These are phyloP conservation scores for Trisateles emortualis DNA, from an alignment of 2,888 invertebrate species.

Conservation along the genomic window DNA sequence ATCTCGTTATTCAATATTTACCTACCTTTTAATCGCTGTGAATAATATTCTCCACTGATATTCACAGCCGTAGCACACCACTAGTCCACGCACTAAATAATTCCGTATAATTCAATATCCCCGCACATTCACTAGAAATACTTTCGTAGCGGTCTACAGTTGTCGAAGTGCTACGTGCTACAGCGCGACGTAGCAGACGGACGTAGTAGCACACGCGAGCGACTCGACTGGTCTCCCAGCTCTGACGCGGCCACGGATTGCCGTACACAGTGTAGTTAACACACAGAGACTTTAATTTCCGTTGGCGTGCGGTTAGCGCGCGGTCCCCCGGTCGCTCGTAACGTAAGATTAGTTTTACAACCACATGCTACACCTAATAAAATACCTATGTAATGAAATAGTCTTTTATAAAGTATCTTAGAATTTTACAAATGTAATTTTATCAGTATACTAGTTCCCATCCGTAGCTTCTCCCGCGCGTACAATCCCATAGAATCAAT, in stretches of 20 bases:
- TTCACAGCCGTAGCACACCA: conserved; percentile 54
- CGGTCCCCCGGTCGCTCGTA: conserved; percentile 31
- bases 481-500: too few relatives aligned
- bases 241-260: conserved; percentile 74
- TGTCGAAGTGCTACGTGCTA: conserved; percentile 65
- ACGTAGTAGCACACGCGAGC: conserved; percentile 75
- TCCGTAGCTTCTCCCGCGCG: too few relatives aligned
- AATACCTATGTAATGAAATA: not conserved
- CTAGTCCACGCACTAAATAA: conserved; percentile 57
- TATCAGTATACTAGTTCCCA: not conserved
- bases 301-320: conserved; percentile 30
- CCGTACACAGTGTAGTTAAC: conserved; percentile 59
- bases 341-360: conserved; percentile 28
- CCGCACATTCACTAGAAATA: conserved; percentile 63
- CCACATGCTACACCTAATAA: conserved; percentile 1
- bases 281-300: conserved; percentile 51
- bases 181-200: conserved; percentile 68
- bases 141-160: conserved; percentile 66
- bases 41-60: conserved; percentile 43
- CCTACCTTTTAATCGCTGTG: conserved; percentile 65
- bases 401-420: not conserved
- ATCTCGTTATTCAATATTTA: conserved; percentile 67
- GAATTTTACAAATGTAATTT: too few relatives aligned
- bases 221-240: conserved; percentile 74
- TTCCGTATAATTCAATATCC: conserved; percentile 55